A percentile compares a stretch with the other conserved stretches of the same genome.
These are phyloP conservation scores for Axea sp. DNA, from an alignment of 2,888 invertebrate genomes.

Conservation along the genomic window DNA sequence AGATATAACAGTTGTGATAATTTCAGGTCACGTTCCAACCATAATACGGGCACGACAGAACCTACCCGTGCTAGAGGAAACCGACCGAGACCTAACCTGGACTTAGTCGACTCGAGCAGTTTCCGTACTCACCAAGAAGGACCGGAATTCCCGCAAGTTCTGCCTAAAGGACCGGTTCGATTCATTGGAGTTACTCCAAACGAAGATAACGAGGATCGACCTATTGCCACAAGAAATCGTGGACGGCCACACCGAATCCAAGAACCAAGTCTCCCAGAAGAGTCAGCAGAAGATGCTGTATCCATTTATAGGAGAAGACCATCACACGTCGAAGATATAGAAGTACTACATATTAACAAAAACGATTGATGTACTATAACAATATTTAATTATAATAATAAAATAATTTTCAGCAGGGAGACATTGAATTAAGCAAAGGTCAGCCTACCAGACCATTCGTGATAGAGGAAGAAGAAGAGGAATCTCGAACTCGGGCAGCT, in stretches of 20 bases:
- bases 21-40: conserved; percentile 76
- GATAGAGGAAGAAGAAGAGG: conserved; percentile 59
- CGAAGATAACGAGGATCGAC: conserved; percentile 78
- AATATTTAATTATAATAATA: no score
- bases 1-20: background rate
- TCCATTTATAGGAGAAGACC: conserved; percentile 78
- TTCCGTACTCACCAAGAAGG: conserved; percentile 85
- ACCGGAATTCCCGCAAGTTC: conserved; percentile 81
- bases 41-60: conserved; percentile 76
- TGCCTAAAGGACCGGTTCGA: conserved; percentile 81
- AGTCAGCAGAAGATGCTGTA: conserved; percentile 63
- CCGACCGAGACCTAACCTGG: conserved; percentile 85
- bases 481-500: conserved; percentile 18
- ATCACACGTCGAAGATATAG: conserved; percentile 79
- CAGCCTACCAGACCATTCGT: conserved; percentile 63
- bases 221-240: conserved; percentile 65
- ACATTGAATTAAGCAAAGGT: conserved; percentile 70
- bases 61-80: conserved; percentile 73
- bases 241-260: conserved; percentile 70
- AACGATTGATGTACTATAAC: no score
- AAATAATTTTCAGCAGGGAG: conserved; percentile 61
- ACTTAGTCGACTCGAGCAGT: conserved; percentile 89
- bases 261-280: conserved; percentile 72
- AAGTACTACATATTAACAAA: conserved; percentile 71
- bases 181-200: conserved; percentile 83